Evolutionary conservation across 2,888 invertebrate species (phyloP).

Genomic region (Papilio gigon): DNA sequence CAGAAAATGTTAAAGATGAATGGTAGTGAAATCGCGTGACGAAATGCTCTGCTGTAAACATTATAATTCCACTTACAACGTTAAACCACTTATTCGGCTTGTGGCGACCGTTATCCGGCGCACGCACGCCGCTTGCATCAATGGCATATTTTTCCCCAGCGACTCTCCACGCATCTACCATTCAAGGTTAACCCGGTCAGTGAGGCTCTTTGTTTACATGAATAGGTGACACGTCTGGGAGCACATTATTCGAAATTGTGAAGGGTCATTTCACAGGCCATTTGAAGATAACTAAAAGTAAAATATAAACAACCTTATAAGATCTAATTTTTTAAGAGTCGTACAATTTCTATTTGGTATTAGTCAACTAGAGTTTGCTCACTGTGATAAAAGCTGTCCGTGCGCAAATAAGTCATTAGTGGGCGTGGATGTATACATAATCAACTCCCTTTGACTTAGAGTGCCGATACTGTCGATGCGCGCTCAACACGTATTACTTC

Average conservation of each 20-base stretch:
- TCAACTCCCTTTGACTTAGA: constrained; percentile 54
- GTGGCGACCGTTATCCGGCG: constrained; percentile 76
- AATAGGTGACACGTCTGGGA: constrained; percentile 51
- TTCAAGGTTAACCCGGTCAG: constrained; percentile 81
- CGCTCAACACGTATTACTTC: constrained; percentile 59
- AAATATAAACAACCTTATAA: neutral
- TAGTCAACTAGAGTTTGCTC: neutral
- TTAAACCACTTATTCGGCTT: constrained; percentile 80
- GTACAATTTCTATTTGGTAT: neutral
- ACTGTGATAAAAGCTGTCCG: neutral
- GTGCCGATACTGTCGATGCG: constrained; percentile 65
- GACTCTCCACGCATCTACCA: constrained; percentile 78
- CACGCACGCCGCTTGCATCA: constrained; percentile 79
- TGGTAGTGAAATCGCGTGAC: constrained; percentile 64
- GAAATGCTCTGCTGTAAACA: constrained; percentile 65
- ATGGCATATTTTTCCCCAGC: constrained; percentile 80
- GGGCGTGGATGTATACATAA: constrained; percentile 59
- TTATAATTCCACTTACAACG: constrained; percentile 79
- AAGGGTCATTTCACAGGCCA: constrained; percentile 5
- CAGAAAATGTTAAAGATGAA: constrained; percentile 43
- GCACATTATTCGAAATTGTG: constrained; percentile 33
- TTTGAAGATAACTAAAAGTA: constrained; percentile 10
- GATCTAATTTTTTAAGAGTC: neutral
- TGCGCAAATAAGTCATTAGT: constrained; percentile 44
- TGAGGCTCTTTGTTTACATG: constrained; percentile 75